Percentiles rank a stretch among this genome's conserved stretches.
Evolutionary conservation across 1,140 invertebrate genomes (phyloP).

Genomic region (Drusus annulatus): DNA sequence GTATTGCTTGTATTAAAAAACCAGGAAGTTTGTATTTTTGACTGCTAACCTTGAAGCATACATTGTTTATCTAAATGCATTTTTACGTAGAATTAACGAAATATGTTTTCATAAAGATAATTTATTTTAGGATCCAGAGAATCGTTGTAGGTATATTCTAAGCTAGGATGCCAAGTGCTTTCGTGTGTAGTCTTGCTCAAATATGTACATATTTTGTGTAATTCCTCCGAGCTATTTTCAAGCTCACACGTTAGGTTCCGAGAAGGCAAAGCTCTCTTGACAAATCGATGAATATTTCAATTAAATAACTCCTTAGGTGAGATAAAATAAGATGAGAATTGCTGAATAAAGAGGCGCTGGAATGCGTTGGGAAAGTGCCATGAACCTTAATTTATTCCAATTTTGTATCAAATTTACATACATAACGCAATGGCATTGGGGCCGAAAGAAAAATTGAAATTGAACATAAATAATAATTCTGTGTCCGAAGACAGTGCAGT

Average conservation of each 20-base stretch:
- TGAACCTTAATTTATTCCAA: conserved; percentile 24
- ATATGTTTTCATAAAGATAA: too few species aligned
- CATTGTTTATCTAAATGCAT: too few species aligned
- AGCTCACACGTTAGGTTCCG: background rate
- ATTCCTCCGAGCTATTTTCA: background rate
- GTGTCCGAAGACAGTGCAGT: too few species aligned
- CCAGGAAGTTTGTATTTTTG: too few species aligned
- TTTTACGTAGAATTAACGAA: too few species aligned
- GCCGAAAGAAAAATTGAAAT: conserved; percentile 9
- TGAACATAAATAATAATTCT: conserved; percentile 7
- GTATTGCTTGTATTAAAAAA: too few species aligned
- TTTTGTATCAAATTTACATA: conserved; percentile 27
- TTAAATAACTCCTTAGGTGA: conserved; percentile 21
- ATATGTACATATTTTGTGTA: too few species aligned
- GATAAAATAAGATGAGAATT: conserved; percentile 16
- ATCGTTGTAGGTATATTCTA: too few species aligned
- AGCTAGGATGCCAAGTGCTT: too few species aligned
- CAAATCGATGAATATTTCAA: conserved; percentile 39
- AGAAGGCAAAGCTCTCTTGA: conserved; percentile 24
- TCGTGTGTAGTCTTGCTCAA: too few species aligned
- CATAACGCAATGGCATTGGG: background rate
- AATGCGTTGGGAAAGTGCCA: conserved; percentile 36
- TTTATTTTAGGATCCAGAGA: too few species aligned
- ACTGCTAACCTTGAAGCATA: too few species aligned
- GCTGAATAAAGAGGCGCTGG: conserved; percentile 23